These are phyloP conservation scores for Drosophila cardini DNA, from an alignment of 1,140 invertebrate species.

Conservation along the genomic window DNA sequence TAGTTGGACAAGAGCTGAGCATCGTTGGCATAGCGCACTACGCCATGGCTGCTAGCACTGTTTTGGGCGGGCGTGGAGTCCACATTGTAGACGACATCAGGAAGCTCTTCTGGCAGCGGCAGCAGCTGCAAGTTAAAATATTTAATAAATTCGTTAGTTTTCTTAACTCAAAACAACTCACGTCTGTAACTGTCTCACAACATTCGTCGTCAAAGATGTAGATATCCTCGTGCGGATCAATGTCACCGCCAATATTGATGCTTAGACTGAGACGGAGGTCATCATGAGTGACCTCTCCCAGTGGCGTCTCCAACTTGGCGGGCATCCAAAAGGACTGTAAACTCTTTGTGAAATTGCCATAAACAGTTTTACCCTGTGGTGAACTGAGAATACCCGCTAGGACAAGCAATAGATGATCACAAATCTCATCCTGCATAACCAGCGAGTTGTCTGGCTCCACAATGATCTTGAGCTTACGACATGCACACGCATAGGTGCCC, in stretches of 20 bases:
- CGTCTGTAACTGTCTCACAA: constrained; percentile 54
- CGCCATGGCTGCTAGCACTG: constrained; percentile 32
- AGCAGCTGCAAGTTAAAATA: constrained; percentile 29
- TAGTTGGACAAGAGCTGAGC: constrained; percentile 70
- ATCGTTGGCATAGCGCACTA: constrained; percentile 68
- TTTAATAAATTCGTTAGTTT: background rate
- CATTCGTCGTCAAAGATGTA: constrained; percentile 73
- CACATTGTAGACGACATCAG: constrained; percentile 62
- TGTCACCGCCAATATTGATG: constrained; percentile 54
- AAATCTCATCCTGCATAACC: constrained; percentile 82
- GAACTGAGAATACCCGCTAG: constrained; percentile 74
- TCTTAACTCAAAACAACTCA: constrained; percentile 28
- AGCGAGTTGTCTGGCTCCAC: constrained; percentile 80
- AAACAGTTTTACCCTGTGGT: constrained; percentile 66
- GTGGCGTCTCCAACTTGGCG: constrained; percentile 59
- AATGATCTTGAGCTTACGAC: constrained; percentile 79
- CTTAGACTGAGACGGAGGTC: constrained; percentile 54
- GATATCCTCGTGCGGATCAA: constrained; percentile 68
- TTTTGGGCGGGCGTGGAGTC: constrained; percentile 50
- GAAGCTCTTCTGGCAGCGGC: constrained; percentile 56
- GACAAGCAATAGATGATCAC: constrained; percentile 76
- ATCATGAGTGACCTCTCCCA: constrained; percentile 54
- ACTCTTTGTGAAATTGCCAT: constrained; percentile 66
- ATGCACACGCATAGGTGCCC: constrained; percentile 65
- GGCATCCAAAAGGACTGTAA: constrained; percentile 79